These are phyloP conservation scores for Neotoma lepida DNA, from an alignment of 2,113 vertebrate genomes.

Conservation along the genomic window DNA sequence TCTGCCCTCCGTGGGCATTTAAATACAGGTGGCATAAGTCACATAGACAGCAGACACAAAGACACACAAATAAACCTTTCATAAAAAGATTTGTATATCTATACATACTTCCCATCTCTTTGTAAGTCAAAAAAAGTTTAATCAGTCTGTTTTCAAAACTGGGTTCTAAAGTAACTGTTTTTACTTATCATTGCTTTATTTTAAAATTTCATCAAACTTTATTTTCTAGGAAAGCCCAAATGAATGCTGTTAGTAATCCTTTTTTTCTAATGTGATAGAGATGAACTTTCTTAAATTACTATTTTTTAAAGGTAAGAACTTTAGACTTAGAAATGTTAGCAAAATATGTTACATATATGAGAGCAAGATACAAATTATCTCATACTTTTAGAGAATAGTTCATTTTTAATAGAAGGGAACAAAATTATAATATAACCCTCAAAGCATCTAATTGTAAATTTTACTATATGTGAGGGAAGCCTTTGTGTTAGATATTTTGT, in stretches of 20 bases:
- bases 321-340: not conserved
- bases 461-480: conserved; percentile 4
- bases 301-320: not conserved
- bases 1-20: too few relatives aligned
- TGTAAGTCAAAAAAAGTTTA: conserved; percentile 15
- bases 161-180: conserved; percentile 8
- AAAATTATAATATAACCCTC: not conserved
- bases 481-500: not conserved
- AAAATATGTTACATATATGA: not conserved
- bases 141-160: not conserved
- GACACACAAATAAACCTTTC: not conserved
- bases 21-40: not conserved
- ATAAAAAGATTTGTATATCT: not conserved
- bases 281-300: not conserved
- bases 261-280: not conserved
- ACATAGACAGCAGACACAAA: not conserved
- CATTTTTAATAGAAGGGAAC: not conserved
- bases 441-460: not conserved
- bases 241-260: not conserved
- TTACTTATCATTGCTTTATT: not conserved
- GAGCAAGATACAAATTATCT: not conserved
- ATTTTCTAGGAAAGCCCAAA: not conserved
- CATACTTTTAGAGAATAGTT: not conserved
- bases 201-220: not conserved
- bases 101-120: not conserved